Base-by-base conservation (phyloP, 2,888 invertebrate species). In the Drosophila pseudotalamancana region DNA sequence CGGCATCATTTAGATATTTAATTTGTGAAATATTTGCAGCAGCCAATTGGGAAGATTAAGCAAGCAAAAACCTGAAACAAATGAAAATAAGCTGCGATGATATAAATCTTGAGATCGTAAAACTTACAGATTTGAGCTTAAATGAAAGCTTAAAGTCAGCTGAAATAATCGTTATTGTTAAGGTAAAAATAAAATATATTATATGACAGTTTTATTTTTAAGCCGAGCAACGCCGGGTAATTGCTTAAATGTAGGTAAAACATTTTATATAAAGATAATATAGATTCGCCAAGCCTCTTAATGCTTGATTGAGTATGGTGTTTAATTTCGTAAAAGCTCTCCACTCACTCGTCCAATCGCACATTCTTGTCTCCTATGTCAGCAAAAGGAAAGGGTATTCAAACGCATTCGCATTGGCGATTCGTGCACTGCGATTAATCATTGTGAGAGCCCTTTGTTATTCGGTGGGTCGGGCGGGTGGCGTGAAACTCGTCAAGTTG, bases 401-500 rank as follows among this genome's bases (percentile, higher is more conserved):
- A 34, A 51, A 46, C 64, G 64, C 69, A 77, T 62, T 79, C 62
- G 73, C 55, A 53, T 62, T 79, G 62, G 73, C 55, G 50, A 64
- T 63, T 69, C 65, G 34, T 48, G 66, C 61, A 81, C 50, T 72
- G 72, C 57, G 72, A 81, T 81, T 81, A 81, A 81, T 81, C 81
- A 81, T 85, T 85, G 85, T 74, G 63, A 63, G 23, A 46, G 16
- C 29, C 35, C 69, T 64, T 69, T 72, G 73, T 62, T 54, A 19
- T 18, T 14, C 6, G n/a, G n/a, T n/a, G 23, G 9, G 11, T 21
- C 14, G 49, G 19, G 59, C 32, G 42, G 35, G 64, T 64, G 68
- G 74, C 72, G 70, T 56, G 75, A 67, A 71, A 84, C 78, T 81
- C 81, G 81, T 81, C 85, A 84, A 81, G 85, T 81, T 73, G 85